Evolutionary conservation across 2,797 vertebrate genomes (phyloP).

Genomic region (Adrianichthys oophorus): DNA sequence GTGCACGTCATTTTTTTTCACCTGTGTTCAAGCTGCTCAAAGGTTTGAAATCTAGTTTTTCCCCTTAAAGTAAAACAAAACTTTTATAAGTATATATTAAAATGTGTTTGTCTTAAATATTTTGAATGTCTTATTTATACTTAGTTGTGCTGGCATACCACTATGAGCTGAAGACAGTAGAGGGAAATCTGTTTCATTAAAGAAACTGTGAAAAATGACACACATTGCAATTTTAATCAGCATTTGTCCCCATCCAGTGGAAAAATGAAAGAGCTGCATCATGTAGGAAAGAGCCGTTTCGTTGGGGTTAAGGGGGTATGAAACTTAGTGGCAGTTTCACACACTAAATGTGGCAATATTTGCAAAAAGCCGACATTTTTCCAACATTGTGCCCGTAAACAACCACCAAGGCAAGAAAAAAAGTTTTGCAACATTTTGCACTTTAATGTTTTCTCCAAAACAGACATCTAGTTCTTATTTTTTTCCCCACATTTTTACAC

Average conservation of each 20-base stretch:
- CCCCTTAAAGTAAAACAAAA: background rate
- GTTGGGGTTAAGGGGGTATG: background rate
- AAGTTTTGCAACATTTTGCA: slow-evolving; percentile 78
- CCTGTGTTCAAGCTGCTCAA: slow-evolving; percentile 1
- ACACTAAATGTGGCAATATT: too few species aligned
- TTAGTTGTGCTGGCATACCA: too few species aligned
- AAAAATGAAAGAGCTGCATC: slow-evolving; percentile 7
- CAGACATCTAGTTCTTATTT: slow-evolving; percentile 73
- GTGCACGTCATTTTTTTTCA: background rate
- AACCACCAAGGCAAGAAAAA: slow-evolving; percentile 61
- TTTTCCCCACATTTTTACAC: slow-evolving; percentile 77
- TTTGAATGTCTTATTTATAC: too few species aligned
- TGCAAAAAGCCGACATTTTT: too few species aligned
- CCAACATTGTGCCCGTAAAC: slow-evolving; percentile 43
- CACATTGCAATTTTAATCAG: background rate
- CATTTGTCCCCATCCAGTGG: slow-evolving; percentile 56
- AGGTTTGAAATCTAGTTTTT: background rate
- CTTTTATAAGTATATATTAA: background rate
- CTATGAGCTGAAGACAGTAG: too few species aligned
- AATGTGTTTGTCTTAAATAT: too few species aligned
- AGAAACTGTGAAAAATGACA: too few species aligned
- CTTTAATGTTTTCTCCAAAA: slow-evolving; percentile 84
- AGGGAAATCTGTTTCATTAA: too few species aligned
- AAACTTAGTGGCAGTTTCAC: background rate
- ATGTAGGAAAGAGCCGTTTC: background rate